Conservation (phyloP, 2,888 invertebrate genomes). For the Crocallis elinguaria region DNA sequence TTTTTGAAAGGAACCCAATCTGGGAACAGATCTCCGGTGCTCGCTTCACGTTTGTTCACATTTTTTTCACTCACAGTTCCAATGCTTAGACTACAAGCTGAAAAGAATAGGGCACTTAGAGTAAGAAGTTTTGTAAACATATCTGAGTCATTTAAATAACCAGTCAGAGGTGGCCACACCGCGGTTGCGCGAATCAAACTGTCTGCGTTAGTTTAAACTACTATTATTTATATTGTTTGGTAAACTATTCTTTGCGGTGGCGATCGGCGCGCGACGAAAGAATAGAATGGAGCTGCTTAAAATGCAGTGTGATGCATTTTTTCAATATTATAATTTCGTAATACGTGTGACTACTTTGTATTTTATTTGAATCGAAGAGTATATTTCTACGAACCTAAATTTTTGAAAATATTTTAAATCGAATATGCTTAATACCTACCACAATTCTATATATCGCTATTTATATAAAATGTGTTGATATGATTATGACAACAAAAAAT, state of each 20-base stretch:
- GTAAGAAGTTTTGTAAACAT: slow-evolving; percentile 44
- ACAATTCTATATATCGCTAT: no score
- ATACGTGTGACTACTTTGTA: no score
- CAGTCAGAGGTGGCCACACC: slow-evolving; percentile 47
- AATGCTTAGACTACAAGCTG: slow-evolving; percentile 52
- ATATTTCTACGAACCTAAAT: no score
- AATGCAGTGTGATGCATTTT: not conserved
- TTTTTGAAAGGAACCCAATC: slow-evolving; percentile 81
- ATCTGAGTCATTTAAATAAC: slow-evolving; percentile 42
- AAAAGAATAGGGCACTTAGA: slow-evolving; percentile 44
- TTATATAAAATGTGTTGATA: no score
- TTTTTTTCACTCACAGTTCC: slow-evolving; percentile 61
- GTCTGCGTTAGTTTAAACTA: slow-evolving; percentile 60
- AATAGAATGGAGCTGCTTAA: slow-evolving; percentile 55
- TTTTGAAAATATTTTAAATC: no score
- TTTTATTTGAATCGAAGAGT: no score
- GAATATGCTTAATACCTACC: no score
- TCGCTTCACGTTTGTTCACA: slow-evolving; percentile 63
- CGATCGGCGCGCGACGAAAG: slow-evolving; percentile 47
- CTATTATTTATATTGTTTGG: slow-evolving; percentile 83
- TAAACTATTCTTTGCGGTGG: slow-evolving; percentile 70
- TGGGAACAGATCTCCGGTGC: slow-evolving; percentile 62
- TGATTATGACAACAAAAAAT: no score
- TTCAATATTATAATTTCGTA: not conserved
- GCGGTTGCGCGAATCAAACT: slow-evolving; percentile 69